Evolutionary conservation across 2,888 invertebrate species (phyloP).

Genomic region (Nysson spinosus): DNA sequence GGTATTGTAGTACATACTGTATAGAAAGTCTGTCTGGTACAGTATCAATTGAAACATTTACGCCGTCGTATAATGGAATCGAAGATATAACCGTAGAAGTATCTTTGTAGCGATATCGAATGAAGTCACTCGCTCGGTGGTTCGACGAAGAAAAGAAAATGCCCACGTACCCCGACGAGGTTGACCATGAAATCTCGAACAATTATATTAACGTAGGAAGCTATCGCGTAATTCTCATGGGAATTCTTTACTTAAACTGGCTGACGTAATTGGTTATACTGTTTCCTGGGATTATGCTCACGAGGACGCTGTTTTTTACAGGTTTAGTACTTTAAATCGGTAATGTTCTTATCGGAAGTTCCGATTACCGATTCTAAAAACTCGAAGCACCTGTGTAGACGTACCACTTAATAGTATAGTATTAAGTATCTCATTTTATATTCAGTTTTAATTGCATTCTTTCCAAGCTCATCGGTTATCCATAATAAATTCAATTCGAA

Average conservation of each 20-base stretch:
- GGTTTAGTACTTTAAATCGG: no score
- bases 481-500: no score
- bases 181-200: constrained; percentile 19
- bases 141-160: not conserved
- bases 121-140: not conserved
- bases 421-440: no score
- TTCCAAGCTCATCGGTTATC: no score
- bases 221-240: constrained; percentile 22
- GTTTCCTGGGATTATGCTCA: constrained; percentile 21
- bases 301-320: constrained; percentile 29
- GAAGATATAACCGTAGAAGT: no score
- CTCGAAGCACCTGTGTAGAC: no score
- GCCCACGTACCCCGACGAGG: not conserved
- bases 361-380: no score
- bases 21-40: constrained; percentile 49
- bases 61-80: no score
- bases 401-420: no score
- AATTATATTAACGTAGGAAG: constrained; percentile 23
- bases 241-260: constrained; percentile 12
- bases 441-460: no score
- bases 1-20: constrained; percentile 47
- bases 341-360: no score
- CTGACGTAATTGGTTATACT: constrained; percentile 24
- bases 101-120: not conserved
- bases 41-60: constrained; percentile 36